phyloP scores from a whole-genome alignment of 2,113 vertebrate genomes.

The Pholis gunnellus region DNA sequence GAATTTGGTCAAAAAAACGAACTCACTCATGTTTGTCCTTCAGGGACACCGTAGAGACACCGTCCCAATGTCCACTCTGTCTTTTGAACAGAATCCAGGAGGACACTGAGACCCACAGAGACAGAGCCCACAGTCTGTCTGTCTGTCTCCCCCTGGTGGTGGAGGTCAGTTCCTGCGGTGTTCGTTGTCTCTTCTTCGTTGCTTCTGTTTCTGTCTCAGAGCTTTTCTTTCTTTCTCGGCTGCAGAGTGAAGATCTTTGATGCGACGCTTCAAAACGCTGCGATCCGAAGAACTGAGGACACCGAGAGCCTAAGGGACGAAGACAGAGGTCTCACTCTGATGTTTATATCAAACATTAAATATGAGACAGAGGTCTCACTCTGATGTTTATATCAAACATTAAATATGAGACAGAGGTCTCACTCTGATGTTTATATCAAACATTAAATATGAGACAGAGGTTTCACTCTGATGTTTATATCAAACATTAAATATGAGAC shows the following conservation, averaged over 20 bases:
- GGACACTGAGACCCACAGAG: no score
- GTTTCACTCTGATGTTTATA: neutral
- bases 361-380: neutral
- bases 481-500: neutral
- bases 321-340: constrained; percentile 4
- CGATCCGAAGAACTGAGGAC: constrained; percentile 89
- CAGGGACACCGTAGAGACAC: no score
- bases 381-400: neutral
- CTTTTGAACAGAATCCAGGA: no score
- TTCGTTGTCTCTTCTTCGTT: constrained; percentile 85
- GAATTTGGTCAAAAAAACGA: no score
- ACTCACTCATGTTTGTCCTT: no score
- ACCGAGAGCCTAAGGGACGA: constrained; percentile 85
- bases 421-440: neutral
- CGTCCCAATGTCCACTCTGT: no score
- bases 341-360: neutral
- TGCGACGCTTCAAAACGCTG: constrained; percentile 86
- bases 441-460: neutral
- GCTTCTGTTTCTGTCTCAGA: constrained; percentile 89
- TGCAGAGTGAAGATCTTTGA: constrained; percentile 87
- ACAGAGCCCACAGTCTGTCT: no score
- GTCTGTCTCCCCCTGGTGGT: neutral
- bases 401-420: neutral
- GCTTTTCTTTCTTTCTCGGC: constrained; percentile 89
- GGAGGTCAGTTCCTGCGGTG: constrained; percentile 80